These are phyloP conservation scores for Dynastes maya DNA, from an alignment of 2,888 invertebrate species.

Conservation along the genomic window DNA sequence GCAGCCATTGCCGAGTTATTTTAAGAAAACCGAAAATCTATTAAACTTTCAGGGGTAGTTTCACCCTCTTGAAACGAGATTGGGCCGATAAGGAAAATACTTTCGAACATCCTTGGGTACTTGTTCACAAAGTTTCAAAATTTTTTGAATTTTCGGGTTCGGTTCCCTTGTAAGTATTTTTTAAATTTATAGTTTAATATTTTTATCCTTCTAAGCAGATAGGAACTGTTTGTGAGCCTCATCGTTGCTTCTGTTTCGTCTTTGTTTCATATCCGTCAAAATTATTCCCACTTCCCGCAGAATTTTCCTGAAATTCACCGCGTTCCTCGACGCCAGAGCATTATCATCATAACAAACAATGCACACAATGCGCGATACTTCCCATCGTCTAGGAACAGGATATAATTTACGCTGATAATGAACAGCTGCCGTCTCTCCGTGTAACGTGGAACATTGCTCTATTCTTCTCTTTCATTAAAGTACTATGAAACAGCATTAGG, in stretches of 20 bases:
- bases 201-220: background rate
- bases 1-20: no score
- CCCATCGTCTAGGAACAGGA: constrained; percentile 22
- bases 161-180: no score
- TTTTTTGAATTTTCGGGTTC: no score
- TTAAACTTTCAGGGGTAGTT: no score
- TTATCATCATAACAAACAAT: background rate
- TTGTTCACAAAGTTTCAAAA: no score
- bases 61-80: no score
- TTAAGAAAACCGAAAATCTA: no score
- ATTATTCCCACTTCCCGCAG: background rate
- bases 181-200: no score
- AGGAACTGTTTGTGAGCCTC: background rate
- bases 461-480: background rate
- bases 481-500: background rate
- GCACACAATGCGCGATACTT: background rate
- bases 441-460: background rate
- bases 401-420: constrained; percentile 40
- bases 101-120: no score
- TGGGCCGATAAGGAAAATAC: no score
- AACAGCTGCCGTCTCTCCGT: constrained; percentile 18
- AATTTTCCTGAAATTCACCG: background rate
- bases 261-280: background rate
- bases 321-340: background rate
- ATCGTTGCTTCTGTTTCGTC: background rate